Conservation (phyloP, 2,113 vertebrate genomes). For the Chaenogobius annularis region DNA sequence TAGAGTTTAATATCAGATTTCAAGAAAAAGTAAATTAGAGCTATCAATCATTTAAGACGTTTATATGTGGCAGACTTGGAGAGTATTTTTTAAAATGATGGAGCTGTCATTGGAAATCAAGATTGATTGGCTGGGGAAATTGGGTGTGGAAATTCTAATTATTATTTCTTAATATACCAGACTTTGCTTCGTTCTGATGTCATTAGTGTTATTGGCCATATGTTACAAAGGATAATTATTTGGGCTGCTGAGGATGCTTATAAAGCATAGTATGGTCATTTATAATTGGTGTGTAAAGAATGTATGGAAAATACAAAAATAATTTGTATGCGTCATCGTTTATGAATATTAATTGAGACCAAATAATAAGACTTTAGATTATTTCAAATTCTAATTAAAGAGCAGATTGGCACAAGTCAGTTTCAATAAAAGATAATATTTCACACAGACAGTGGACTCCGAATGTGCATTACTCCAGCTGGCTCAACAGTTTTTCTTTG, state of each 20-base stretch:
- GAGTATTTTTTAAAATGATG: slow-evolving; percentile 60
- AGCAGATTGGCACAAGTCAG: slow-evolving; percentile 21
- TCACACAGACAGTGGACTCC: slow-evolving; percentile 5
- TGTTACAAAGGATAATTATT: slow-evolving; percentile 49
- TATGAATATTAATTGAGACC: not conserved
- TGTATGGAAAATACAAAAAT: not conserved
- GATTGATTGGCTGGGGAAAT: slow-evolving; percentile 63
- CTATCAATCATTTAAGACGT: slow-evolving; percentile 73
- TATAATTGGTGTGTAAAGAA: slow-evolving; percentile 7
- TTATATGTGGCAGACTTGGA: slow-evolving; percentile 60
- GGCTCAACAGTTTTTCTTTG: slow-evolving; percentile 16
- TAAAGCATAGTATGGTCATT: slow-evolving; percentile 10
- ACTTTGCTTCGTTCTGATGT: slow-evolving; percentile 53
- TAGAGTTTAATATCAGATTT: slow-evolving; percentile 73
- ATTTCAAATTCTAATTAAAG: slow-evolving; percentile 29
- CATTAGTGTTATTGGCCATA: slow-evolving; percentile 58
- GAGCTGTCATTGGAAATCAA: slow-evolving; percentile 50
- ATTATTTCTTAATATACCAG: slow-evolving; percentile 63
- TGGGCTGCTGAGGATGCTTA: slow-evolving; percentile 29
- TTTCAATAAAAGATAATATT: slow-evolving; percentile 15
- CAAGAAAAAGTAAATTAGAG: slow-evolving; percentile 70
- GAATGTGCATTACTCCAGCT: slow-evolving; percentile 4
- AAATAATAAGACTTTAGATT: slow-evolving; percentile 1
- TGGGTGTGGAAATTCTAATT: slow-evolving; percentile 63
- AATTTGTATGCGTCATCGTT: slow-evolving; percentile 15